Evolutionary conservation across 2,113 vertebrate species (phyloP).

Genomic region (Sinocyclocheilus anophthalmus): DNA sequence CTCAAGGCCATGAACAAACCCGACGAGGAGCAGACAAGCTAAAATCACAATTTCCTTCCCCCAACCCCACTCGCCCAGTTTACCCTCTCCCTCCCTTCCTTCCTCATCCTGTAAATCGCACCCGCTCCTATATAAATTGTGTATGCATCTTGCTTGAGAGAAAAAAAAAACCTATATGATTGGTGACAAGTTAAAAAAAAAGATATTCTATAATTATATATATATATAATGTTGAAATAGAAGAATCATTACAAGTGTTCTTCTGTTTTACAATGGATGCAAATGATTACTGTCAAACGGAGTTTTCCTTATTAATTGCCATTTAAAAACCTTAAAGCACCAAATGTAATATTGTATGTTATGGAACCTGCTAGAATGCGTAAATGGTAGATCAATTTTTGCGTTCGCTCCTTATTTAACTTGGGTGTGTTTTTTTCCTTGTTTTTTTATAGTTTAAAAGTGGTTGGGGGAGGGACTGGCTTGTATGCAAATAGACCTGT

Average conservation of each 20-base stretch:
- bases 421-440: slow-evolving; percentile 46
- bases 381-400: slow-evolving; percentile 66
- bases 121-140: slow-evolving; percentile 60
- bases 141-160: slow-evolving; percentile 81
- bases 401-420: slow-evolving; percentile 56
- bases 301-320: slow-evolving; percentile 68
- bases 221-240: slow-evolving; percentile 57
- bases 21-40: slow-evolving; percentile 94
- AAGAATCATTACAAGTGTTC: slow-evolving; percentile 65
- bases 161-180: background rate
- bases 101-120: slow-evolving; percentile 44
- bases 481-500: slow-evolving; percentile 54
- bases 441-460: slow-evolving; percentile 38
- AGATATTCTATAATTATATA: slow-evolving; percentile 62
- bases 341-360: slow-evolving; percentile 76
- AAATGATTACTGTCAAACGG: slow-evolving; percentile 68
- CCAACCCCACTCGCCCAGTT: slow-evolving; percentile 39
- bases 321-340: slow-evolving; percentile 69
- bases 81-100: slow-evolving; percentile 38
- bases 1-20: slow-evolving; percentile 99
- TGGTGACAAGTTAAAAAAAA: too few relatives aligned
- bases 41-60: slow-evolving; percentile 72
- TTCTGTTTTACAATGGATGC: slow-evolving; percentile 77
- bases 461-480: slow-evolving; percentile 63
- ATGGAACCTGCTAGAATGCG: slow-evolving; percentile 69